These are phyloP conservation scores for Conus betulinus DNA, from an alignment of 1,140 invertebrate species.

Conservation along the genomic window DNA sequence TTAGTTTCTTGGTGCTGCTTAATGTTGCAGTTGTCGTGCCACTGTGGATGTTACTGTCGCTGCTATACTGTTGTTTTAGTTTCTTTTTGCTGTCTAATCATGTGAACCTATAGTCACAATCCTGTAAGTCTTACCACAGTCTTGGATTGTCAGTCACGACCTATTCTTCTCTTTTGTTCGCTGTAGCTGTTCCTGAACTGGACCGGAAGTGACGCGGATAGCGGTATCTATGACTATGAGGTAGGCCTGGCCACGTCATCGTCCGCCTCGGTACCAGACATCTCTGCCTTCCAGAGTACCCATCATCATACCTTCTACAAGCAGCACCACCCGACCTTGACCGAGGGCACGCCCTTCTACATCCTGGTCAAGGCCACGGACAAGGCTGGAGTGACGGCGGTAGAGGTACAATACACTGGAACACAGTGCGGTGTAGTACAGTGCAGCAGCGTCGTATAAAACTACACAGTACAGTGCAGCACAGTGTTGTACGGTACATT, in stretches of 20 bases:
- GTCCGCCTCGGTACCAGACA: conserved; percentile 35
- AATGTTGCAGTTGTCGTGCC: too few species aligned
- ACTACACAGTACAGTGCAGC: not conserved
- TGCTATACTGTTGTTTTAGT: too few species aligned
- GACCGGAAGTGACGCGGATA: conserved; percentile 36
- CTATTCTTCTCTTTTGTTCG: too few species aligned
- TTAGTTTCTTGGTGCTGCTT: too few species aligned
- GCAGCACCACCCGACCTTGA: conserved; percentile 45
- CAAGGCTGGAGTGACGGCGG: conserved; percentile 39
- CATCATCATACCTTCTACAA: conserved; percentile 41
- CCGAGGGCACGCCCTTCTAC: conserved; percentile 47
- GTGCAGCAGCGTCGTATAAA: not conserved
- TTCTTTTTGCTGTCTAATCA: too few species aligned
- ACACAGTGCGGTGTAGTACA: too few species aligned
- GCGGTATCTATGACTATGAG: conserved; percentile 50
- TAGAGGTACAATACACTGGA: conserved; percentile 35
- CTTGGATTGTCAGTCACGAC: too few species aligned
- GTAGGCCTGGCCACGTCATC: conserved; percentile 42
- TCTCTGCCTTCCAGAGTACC: conserved; percentile 42
- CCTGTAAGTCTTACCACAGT: too few species aligned
- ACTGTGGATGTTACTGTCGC: too few species aligned
- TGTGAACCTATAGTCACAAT: too few species aligned
- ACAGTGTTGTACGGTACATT: not conserved
- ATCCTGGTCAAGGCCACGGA: conserved; percentile 51
- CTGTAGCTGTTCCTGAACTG: conserved; percentile 51